Conservation (phyloP, 2,888 invertebrate species). For the Acrobasis consociella region DNA sequence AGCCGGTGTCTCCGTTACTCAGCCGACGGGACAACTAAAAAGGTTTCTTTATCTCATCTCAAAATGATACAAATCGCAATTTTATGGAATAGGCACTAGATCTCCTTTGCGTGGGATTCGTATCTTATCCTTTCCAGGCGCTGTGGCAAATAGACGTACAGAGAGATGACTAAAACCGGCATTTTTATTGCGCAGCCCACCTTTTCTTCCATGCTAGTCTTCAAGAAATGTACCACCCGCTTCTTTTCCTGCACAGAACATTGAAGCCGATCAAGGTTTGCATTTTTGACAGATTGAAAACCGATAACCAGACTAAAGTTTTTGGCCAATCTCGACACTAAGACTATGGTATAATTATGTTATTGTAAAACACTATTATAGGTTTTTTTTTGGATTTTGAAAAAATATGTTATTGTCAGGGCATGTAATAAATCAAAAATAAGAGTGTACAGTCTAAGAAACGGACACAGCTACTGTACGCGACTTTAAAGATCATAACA, state of each 20-base stretch:
- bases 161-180: neutral
- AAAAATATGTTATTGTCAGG: no score
- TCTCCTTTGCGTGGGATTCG: constrained; percentile 6
- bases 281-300: no score
- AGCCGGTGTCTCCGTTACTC: neutral
- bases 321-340: no score
- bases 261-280: no score
- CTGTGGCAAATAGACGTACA: constrained; percentile 28
- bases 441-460: neutral
- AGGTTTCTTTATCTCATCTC: constrained; percentile 13
- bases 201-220: no score
- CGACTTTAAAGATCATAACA: constrained; percentile 42
- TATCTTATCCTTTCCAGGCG: constrained; percentile 4
- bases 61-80: constrained; percentile 19
- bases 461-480: constrained; percentile 36
- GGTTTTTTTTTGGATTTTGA: no score
- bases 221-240: no score
- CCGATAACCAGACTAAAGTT: no score
- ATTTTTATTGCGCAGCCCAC: neutral
- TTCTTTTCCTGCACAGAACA: no score
- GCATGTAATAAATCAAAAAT: neutral
- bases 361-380: no score
- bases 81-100: constrained; percentile 18
- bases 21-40: constrained; percentile 4
- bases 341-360: no score